Base-by-base conservation (phyloP, 2,113 vertebrate genomes). In the Anser brachyrhynchus region DNA sequence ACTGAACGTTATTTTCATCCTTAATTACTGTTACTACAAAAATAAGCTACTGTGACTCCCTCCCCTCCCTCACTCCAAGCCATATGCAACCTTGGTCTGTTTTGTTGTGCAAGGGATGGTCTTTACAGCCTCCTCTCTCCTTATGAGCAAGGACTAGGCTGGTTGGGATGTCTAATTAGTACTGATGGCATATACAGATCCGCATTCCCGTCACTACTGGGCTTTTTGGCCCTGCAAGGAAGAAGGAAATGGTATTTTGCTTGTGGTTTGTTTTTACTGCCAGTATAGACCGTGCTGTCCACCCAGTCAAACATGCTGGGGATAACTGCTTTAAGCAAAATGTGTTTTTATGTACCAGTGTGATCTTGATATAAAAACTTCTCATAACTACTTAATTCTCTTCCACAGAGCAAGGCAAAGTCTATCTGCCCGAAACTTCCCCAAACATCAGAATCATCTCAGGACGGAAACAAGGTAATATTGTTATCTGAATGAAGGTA, bases 31-130 rank as follows among this genome's bases (percentile, higher is more conserved):
- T 46, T 88, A 46, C 67, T 84, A 88, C 51, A 88, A 75, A 87
- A 94, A 65, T 17, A 75, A 75, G 29, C 43, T 74, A 74, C 66
- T 3, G 7, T 23, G 9, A 65, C 19, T 39, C 29, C 22, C 39
- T 67, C n/a, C 29, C 51, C 54, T 25, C 73, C 61, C 39, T 62
- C 37, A 13, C 35, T 69, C 23, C 35, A 58, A 33, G 19, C 23
- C 55, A 37, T 16, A 51, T 0, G 4, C 43, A 55, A 31, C 49
- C 74, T 33, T 5, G 1, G 67, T 51, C 1, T 1, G 31, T 62
- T 69, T 28, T 52, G 43, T 8, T 44, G 23, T 11, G 57, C 49
- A 31, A 51, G 67, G 59, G 19, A 54, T 15, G 35, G 44, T 69
- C 67, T 54, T 20, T 25, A 46, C 55, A 54, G 2, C 4, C n/a